phyloP scores from a whole-genome alignment of 1,140 invertebrate species.

The Sinonovacula constricta region DNA sequence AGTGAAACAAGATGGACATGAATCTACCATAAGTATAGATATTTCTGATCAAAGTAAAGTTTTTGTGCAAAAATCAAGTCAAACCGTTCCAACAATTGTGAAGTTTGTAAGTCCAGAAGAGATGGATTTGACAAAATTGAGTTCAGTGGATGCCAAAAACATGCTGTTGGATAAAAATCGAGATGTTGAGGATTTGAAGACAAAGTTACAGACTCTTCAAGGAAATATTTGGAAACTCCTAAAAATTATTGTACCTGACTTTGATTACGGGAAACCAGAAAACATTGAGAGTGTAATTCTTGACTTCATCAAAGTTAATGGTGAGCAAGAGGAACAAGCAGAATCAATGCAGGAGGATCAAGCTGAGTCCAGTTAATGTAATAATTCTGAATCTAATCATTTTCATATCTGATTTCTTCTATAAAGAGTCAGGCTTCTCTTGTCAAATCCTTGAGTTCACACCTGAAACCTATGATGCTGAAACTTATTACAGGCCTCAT shows the following conservation, averaged over 20 bases:
- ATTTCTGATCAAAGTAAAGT: slow-evolving; percentile 2
- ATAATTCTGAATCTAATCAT: too few relatives aligned
- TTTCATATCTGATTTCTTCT: too few relatives aligned
- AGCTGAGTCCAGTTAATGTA: too few relatives aligned
- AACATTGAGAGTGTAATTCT: slow-evolving; percentile 50
- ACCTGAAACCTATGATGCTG: too few relatives aligned
- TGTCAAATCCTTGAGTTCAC: too few relatives aligned
- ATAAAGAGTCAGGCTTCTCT: too few relatives aligned
- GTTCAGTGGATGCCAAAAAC: slow-evolving; percentile 28
- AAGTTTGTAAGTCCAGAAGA: slow-evolving; percentile 47
- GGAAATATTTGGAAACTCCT: slow-evolving; percentile 39
- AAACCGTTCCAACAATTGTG: slow-evolving; percentile 44
- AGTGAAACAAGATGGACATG: too few relatives aligned
- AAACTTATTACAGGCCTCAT: too few relatives aligned
- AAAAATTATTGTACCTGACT: slow-evolving; percentile 44
- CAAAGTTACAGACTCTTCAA: slow-evolving; percentile 27
- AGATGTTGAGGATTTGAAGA: slow-evolving; percentile 26
- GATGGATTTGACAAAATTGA: slow-evolving; percentile 31
- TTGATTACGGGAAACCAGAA: slow-evolving; percentile 48
- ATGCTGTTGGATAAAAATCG: slow-evolving; percentile 27
- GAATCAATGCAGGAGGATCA: too few relatives aligned
- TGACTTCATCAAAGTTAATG: slow-evolving; percentile 51
- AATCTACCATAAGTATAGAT: background rate
- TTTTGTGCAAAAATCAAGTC: slow-evolving; percentile 18
- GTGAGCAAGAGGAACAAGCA: too few relatives aligned